These are phyloP conservation scores for Neosilurus hyrtlii DNA, from an alignment of 2,797 vertebrate species.

Conservation along the genomic window DNA sequence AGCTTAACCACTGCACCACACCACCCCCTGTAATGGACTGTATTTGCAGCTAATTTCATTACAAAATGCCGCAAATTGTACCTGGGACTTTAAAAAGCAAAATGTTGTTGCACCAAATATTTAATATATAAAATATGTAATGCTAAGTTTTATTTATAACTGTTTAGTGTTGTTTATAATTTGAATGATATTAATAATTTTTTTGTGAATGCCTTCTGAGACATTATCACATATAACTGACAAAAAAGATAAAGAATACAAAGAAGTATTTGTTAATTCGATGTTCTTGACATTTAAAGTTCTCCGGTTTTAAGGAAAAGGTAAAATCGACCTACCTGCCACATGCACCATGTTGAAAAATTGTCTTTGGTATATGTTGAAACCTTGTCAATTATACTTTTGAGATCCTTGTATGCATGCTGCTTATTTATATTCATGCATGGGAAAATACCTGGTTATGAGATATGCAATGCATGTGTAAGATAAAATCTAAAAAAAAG, in stretches of 20 bases:
- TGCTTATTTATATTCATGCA: constrained; percentile 26
- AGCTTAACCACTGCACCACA: too few species aligned
- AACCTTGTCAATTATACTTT: neutral
- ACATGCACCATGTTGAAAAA: neutral
- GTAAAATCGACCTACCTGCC: constrained; percentile 6
- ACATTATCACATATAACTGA: too few species aligned
- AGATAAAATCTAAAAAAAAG: neutral
- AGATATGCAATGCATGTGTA: neutral
- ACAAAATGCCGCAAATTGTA: too few species aligned
- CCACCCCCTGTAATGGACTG: too few species aligned
- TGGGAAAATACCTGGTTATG: neutral
- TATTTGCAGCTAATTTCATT: too few species aligned
- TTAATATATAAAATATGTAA: too few species aligned
- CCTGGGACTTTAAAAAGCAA: too few species aligned
- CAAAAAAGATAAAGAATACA: neutral
- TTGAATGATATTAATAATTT: too few species aligned
- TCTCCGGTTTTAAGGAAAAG: neutral
- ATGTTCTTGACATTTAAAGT: neutral
- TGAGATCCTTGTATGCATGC: neutral
- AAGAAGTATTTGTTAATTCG: neutral
- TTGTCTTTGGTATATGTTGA: neutral
- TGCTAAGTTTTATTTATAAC: too few species aligned
- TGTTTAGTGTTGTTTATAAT: too few species aligned
- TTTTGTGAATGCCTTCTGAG: too few species aligned
- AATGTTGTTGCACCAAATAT: too few species aligned